These are phyloP conservation scores for Andrena bucephala DNA, from an alignment of 2,888 invertebrate species.

Conservation along the genomic window DNA sequence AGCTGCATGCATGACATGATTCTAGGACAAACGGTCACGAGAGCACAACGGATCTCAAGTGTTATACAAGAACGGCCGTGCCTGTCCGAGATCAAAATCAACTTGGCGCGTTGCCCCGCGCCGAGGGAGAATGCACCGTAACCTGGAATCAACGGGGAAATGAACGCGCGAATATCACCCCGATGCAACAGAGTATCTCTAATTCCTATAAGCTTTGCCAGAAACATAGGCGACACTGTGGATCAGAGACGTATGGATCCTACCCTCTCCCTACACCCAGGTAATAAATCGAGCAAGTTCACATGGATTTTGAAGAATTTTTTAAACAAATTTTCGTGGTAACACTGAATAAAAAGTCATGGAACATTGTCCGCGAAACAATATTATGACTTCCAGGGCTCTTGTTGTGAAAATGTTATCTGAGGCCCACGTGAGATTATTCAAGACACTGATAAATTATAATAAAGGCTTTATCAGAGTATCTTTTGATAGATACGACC, in stretches of 20 bases:
- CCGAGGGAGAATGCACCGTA: conserved; percentile 22
- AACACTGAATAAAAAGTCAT: too few species aligned
- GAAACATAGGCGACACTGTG: too few species aligned
- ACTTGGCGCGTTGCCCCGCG: conserved; percentile 30
- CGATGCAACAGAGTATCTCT: conserved; percentile 16
- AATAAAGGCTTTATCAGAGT: too few species aligned
- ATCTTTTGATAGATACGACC: too few species aligned
- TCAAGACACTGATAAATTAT: too few species aligned
- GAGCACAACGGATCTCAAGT: conserved; percentile 45
- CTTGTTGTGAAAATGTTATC: too few species aligned
- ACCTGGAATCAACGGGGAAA: conserved; percentile 50
- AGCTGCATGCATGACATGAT: conserved; percentile 51
- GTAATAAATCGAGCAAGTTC: neutral
- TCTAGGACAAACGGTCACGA: conserved; percentile 68
- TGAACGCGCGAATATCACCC: conserved; percentile 35
- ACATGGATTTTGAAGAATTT: neutral
- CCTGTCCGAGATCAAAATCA: conserved; percentile 63
- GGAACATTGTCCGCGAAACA: too few species aligned
- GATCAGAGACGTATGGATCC: too few species aligned
- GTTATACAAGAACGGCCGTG: conserved; percentile 54
- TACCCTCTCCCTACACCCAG: too few species aligned
- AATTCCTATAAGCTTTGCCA: neutral
- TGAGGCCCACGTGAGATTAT: too few species aligned
- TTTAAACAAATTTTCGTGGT: too few species aligned
- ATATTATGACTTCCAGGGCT: too few species aligned